Evolutionary conservation across 2,113 vertebrate genomes (phyloP), one percentile per base, ranked within the genome.

Genomic region (Siniperca knerii): DNA sequence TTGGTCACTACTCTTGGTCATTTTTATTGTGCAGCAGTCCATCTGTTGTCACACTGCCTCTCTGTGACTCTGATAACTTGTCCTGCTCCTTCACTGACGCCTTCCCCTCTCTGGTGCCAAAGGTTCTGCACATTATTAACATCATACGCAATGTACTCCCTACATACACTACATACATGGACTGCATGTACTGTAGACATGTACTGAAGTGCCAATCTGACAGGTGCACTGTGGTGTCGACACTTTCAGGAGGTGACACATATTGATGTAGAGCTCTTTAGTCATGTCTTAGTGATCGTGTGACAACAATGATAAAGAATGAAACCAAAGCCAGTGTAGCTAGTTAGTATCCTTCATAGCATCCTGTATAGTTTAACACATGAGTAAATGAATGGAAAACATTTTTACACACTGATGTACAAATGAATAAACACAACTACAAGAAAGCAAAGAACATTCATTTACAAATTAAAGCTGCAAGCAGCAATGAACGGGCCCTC

Each of bases 31-130:
- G 60, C 1, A 9, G 20, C 54, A 60, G 29, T 33, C 65, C 85
- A 85, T 88, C 48, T 79, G 83, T 67, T 87, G 81, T 89, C 83
- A 68, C 77, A 6, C n/a, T 4, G 74, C 79, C 83, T 71, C 46
- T 29, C 74, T 66, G 73, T 48, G 71, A 67, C 76, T 58, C 71
- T 25, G 73, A 79, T 75, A 72, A 81, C 78, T 61, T 18, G 50
- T 80, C 42, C 50, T 1, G 13, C 80, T 68, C 75, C 60, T n/a
- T 68, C 70, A 25, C 78, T 72, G 88, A 82, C 35, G 9, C 23
- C 48, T 18, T 50, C 25, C 46, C 37, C 65, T 44, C 42, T 7
- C 37, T 75, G 70, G 62, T 82, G 83, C 71, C 55, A 2, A 12
- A 33, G 33, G 46, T 69, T 54, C 40, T 79, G 72, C 79, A 81